Evolutionary conservation across 2,797 vertebrate genomes (phyloP), one percentile per base, ranked within the genome.

Genomic region (Acanthis flammea): DNA sequence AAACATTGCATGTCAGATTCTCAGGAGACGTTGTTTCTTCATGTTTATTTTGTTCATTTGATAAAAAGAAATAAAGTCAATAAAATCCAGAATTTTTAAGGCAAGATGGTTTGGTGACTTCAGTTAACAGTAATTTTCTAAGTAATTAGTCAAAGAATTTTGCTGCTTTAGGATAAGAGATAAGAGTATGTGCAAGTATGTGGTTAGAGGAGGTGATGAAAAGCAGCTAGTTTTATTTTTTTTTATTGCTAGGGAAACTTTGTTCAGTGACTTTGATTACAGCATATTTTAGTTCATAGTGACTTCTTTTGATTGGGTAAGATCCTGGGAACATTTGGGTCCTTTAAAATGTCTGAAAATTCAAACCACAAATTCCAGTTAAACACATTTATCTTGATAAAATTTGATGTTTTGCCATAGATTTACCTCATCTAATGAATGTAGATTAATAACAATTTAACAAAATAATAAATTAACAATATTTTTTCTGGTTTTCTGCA

Each of bases 11-110:
- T 0, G 6, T n/a, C 19, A 37, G 13, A 24, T 53, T 82, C 37
- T 91, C 9, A 9, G 19, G 16, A 76, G 7, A 57, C 0, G 0
- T 7, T 2, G 0, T 37, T 84, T 77, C 14, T 68, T 9, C 12
- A 3, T 47, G 14, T 80, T 60, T 75, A 55, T 35, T 4, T 1
- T 39, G 9, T 85, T 48, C 12, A 15, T 84, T 65, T 51, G 31
- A 21, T 68, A 45, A 31, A 62, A 31, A 44, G 8, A 39, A 39
- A 48, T 9, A 14, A 71, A 33, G 19, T 14, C 25, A 13, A 15
- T 68, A 65, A 75, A 88, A 80, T 41, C n/a, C 6, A 28, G 50
- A 12, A 19, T 86, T 80, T 80, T 88, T 50, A 63, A 81, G 31
- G 14, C 33, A 13, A 44, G 8, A 3, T 12, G 30, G 39, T 45